A percentile compares a stretch with the other conserved stretches of the same genome.
Evolutionary conservation across 2,888 invertebrate species (phyloP).

Genomic region (Schizotus pectinicornis): DNA sequence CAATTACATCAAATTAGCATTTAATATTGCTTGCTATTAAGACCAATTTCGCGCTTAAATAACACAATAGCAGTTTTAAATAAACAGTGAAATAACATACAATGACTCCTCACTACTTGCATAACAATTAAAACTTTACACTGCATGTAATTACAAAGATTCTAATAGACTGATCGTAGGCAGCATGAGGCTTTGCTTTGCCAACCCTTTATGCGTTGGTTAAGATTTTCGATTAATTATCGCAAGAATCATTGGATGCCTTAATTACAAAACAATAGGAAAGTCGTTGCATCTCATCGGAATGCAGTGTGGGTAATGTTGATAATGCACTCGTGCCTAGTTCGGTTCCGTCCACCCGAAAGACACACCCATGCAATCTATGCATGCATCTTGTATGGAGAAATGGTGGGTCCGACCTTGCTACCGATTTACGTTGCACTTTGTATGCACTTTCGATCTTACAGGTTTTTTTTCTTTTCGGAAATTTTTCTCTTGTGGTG

Average conservation of each 20-base stretch:
- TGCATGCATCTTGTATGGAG: conserved; percentile 18
- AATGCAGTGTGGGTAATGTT: conserved; percentile 27
- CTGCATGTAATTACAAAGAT: background rate
- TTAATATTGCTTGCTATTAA: conserved; percentile 12
- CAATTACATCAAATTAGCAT: conserved; percentile 14
- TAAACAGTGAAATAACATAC: conserved; percentile 9
- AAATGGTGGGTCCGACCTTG: conserved; percentile 36
- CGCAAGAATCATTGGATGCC: background rate
- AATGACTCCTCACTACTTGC: conserved; percentile 10
- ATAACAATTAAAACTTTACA: conserved; percentile 13
- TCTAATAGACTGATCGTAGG: background rate
- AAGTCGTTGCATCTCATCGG: conserved; percentile 20
- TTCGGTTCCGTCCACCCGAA: conserved; percentile 1
- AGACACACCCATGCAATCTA: conserved; percentile 25
- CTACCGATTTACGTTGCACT: conserved; percentile 37
- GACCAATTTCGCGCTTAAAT: conserved; percentile 17
- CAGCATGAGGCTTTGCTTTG: too few relatives aligned
- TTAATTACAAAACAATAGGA: conserved; percentile 32
- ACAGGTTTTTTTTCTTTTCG: conserved; percentile 33
- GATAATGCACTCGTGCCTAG: background rate
- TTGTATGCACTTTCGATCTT: conserved; percentile 36
- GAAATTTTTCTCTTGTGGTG: conserved; percentile 39
- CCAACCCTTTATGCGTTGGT: background rate
- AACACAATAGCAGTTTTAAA: too few relatives aligned
- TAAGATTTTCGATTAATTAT: background rate